A percentile compares a stretch with the other conserved stretches of the same genome.
phyloP scores from a whole-genome alignment of 2,888 invertebrate genomes.

The Pantelozetes paolii region DNA sequence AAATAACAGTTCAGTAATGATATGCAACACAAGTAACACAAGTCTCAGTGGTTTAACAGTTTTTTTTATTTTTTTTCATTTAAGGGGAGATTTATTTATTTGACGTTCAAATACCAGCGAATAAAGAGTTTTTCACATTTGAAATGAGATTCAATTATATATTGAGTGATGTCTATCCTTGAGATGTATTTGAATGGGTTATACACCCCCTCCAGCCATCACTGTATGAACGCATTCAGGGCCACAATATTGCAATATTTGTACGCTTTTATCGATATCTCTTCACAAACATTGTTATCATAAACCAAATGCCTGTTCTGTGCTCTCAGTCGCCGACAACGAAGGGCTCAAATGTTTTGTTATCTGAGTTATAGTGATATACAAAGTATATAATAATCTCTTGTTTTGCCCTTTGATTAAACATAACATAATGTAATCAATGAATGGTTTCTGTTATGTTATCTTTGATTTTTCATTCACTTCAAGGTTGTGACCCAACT shows the following conservation, averaged over 20 bases:
- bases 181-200: background rate
- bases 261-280: constrained; percentile 8
- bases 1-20: background rate
- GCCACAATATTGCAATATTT: constrained; percentile 14
- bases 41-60: background rate
- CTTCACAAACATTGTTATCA: constrained; percentile 21
- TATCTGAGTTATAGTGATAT: background rate
- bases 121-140: no score
- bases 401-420: constrained; percentile 14
- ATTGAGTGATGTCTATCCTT: background rate
- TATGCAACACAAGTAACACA: background rate
- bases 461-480: background rate
- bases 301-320: constrained; percentile 6
- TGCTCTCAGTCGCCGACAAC: constrained; percentile 27
- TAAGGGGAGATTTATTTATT: no score
- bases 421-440: background rate
- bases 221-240: constrained; percentile 16
- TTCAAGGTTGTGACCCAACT: constrained; percentile 31
- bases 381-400: constrained; percentile 22
- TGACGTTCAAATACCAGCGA: no score
- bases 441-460: background rate
- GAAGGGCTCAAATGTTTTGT: constrained; percentile 19
- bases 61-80: no score
- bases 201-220: constrained; percentile 10
- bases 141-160: no score